A percentile compares a stretch with the other conserved stretches of the same genome.
These are phyloP conservation scores for Erebia palarica DNA, from an alignment of 2,888 invertebrate genomes.

Conservation along the genomic window DNA sequence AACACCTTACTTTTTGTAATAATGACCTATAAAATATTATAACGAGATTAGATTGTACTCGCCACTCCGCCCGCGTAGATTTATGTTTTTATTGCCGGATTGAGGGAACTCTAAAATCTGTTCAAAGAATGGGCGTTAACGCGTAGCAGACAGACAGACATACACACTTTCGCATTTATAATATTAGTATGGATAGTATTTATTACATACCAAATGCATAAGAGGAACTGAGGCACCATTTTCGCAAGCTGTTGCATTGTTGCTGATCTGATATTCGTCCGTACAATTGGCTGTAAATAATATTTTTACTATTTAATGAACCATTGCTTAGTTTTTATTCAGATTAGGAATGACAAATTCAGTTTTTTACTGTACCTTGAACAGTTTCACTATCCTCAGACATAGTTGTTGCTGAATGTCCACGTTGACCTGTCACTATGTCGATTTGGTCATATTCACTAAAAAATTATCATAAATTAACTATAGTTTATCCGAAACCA, in stretches of 20 bases:
- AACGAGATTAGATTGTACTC: no score
- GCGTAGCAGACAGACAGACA: no score
- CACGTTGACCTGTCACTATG: conserved; percentile 68
- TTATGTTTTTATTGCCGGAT: no score
- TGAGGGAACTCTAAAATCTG: no score
- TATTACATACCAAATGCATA: conserved; percentile 73
- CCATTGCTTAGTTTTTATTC: background rate
- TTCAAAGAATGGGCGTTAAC: no score
- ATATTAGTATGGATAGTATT: no score
- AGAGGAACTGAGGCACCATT: conserved; percentile 72
- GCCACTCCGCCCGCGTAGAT: no score
- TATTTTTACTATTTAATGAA: conserved; percentile 27
- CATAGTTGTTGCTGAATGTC: conserved; percentile 47
- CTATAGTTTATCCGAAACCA: background rate
- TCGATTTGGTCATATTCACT: conserved; percentile 75
- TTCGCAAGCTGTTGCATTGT: conserved; percentile 54
- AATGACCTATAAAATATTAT: background rate
- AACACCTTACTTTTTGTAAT: background rate
- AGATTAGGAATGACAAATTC: background rate
- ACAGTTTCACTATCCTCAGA: conserved; percentile 54
- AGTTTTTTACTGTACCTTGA: conserved; percentile 47
- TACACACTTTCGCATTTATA: no score
- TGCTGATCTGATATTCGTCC: conserved; percentile 68
- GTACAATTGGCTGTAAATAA: conserved; percentile 50
- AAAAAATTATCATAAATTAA: conserved; percentile 5